These are phyloP conservation scores for Bolinopsis microptera DNA, from an alignment of 37 sponge, comb jelly and placozoan genomes.

Conservation along the genomic window DNA sequence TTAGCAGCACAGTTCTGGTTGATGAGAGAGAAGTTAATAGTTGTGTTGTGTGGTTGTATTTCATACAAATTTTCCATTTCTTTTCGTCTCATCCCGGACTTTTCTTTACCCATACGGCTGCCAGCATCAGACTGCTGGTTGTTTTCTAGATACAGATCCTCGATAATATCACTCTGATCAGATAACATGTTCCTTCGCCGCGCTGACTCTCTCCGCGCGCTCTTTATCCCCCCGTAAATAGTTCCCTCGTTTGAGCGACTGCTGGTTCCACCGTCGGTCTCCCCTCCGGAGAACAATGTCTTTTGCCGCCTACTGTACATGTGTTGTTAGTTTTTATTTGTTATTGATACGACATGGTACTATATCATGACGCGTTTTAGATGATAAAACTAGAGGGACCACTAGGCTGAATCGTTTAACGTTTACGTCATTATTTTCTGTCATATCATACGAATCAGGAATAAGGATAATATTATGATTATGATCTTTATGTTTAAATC, in stretches of 20 bases:
- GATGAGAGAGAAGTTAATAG: conserved; percentile 57
- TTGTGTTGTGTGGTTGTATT: conserved; percentile 36
- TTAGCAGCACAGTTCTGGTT: conserved; percentile 40
- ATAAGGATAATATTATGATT: too few relatives aligned
- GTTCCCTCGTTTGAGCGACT: conserved; percentile 42
- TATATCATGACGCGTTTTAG: too few relatives aligned
- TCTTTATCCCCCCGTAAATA: conserved; percentile 4
- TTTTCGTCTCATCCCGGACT: neutral
- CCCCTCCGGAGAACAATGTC: conserved; percentile 38
- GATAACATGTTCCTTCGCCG: conserved; percentile 37
- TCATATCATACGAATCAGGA: too few relatives aligned
- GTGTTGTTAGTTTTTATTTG: too few relatives aligned
- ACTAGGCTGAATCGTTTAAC: too few relatives aligned
- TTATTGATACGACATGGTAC: too few relatives aligned
- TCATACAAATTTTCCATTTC: conserved; percentile 35
- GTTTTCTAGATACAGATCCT: conserved; percentile 55
- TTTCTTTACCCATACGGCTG: conserved; percentile 47
- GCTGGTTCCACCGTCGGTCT: conserved; percentile 45
- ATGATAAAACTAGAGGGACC: too few relatives aligned
- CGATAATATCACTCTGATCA: conserved; percentile 63
- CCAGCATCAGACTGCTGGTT: conserved; percentile 17
- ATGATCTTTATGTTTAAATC: too few relatives aligned
- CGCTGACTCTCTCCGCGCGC: conserved; percentile 48
- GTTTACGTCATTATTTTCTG: too few relatives aligned
- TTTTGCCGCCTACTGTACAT: conserved; percentile 56